phyloP scores from a whole-genome alignment of 2,888 invertebrate genomes.

The Scaptomyza caliginosa region DNA sequence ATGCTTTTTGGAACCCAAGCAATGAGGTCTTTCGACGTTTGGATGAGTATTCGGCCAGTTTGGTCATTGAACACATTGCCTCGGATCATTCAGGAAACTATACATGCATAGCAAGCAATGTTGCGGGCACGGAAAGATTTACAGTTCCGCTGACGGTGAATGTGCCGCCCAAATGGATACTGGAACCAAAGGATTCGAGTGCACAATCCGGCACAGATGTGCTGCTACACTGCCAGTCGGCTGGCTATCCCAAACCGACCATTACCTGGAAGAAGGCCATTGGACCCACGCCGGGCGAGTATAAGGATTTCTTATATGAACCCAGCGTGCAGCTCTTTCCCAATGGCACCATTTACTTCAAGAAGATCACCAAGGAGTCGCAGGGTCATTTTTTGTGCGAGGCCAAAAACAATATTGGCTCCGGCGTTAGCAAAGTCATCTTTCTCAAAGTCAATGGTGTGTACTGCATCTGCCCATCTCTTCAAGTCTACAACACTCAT shows the following conservation, averaged over 20 bases:
- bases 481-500: not conserved
- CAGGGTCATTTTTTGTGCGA: conserved; percentile 97
- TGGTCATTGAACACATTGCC: conserved; percentile 93
- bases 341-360: conserved; percentile 93
- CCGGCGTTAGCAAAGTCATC: conserved; percentile 95
- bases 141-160: conserved; percentile 92
- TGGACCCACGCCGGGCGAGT: conserved; percentile 91
- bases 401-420: conserved; percentile 95
- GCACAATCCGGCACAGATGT: conserved; percentile 93
- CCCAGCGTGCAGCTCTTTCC: conserved; percentile 90
- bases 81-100: conserved; percentile 95
- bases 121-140: conserved; percentile 91
- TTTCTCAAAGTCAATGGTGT: conserved; percentile 95
- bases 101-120: conserved; percentile 94
- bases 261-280: conserved; percentile 96
- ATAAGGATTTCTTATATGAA: conserved; percentile 92
- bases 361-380: conserved; percentile 92
- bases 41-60: conserved; percentile 93
- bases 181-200: conserved; percentile 93
- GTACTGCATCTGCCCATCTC: too few species aligned
- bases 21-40: conserved; percentile 87
- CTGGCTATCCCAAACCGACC: conserved; percentile 94
- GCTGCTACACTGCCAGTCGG: conserved; percentile 93
- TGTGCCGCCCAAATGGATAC: conserved; percentile 95
- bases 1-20: too few species aligned